A percentile compares a stretch with the other conserved stretches of the same genome.
phyloP scores from a whole-genome alignment of 2,113 vertebrate genomes.

The Lagopus leucura region DNA sequence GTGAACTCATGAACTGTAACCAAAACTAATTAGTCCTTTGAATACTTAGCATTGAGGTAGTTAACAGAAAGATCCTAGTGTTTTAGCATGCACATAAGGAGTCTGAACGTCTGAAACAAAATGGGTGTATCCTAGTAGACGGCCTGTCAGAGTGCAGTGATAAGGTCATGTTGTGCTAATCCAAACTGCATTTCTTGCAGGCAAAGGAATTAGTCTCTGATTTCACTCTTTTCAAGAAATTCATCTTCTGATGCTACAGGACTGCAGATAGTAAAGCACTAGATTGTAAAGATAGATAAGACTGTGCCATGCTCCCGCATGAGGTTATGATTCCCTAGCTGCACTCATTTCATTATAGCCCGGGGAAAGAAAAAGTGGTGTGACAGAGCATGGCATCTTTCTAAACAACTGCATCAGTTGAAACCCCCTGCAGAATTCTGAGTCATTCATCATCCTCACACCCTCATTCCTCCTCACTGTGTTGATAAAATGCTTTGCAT shows the following conservation, averaged over 20 bases:
- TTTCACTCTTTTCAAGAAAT: neutral
- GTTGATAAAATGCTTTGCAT: conserved; percentile 61
- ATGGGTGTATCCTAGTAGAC: neutral
- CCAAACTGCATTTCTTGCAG: neutral
- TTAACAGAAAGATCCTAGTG: neutral
- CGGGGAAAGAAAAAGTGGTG: conserved; percentile 22
- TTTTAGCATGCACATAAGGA: neutral
- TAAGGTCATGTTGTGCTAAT: neutral
- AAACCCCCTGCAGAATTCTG: conserved; percentile 55
- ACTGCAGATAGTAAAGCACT: conserved; percentile 4
- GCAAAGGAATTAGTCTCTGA: neutral
- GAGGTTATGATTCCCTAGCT: conserved; percentile 53
- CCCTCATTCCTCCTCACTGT: conserved; percentile 9
- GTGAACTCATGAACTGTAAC: neutral
- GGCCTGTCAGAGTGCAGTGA: neutral
- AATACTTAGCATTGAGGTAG: neutral
- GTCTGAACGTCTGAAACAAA: neutral
- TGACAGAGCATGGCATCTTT: conserved; percentile 52
- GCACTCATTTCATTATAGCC: conserved; percentile 52
- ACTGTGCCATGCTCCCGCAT: neutral
- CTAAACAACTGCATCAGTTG: conserved; percentile 34
- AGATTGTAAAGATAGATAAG: conserved; percentile 48
- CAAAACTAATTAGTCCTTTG: neutral
- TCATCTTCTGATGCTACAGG: neutral
- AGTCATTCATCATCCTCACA: conserved; percentile 50